phyloP scores from a whole-genome alignment of 2,113 vertebrate species.

The Siniperca knerii region DNA sequence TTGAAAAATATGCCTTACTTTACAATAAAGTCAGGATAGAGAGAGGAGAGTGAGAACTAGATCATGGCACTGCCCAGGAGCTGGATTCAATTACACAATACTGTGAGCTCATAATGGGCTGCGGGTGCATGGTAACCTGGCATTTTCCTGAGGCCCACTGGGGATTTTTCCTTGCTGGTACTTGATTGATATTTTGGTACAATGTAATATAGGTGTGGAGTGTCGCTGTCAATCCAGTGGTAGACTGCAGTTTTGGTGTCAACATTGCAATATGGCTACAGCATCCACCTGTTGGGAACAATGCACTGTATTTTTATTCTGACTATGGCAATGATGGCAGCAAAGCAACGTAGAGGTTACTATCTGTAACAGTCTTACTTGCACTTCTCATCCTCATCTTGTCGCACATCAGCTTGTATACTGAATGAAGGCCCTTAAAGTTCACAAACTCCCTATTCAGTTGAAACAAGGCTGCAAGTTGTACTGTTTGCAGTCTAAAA shows the following conservation, averaged over 20 bases:
- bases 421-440: neutral
- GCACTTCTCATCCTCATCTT: neutral
- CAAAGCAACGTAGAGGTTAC: neutral
- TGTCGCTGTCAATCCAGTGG: neutral
- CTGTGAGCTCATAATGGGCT: constrained; percentile 16
- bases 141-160: constrained; percentile 1
- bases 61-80: neutral
- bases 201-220: neutral
- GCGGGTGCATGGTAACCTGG: neutral
- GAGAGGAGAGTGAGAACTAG: neutral
- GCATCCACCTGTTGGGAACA: neutral
- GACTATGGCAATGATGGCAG: neutral
- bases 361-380: neutral
- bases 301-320: neutral
- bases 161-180: neutral
- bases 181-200: neutral
- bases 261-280: neutral
- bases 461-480: neutral
- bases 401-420: neutral
- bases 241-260: neutral
- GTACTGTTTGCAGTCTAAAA: neutral
- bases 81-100: neutral
- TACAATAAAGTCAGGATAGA: neutral
- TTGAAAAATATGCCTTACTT: neutral
- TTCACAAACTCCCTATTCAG: neutral